Conservation (phyloP, 2,888 invertebrate species). For the Sepiola atlantica region DNA sequence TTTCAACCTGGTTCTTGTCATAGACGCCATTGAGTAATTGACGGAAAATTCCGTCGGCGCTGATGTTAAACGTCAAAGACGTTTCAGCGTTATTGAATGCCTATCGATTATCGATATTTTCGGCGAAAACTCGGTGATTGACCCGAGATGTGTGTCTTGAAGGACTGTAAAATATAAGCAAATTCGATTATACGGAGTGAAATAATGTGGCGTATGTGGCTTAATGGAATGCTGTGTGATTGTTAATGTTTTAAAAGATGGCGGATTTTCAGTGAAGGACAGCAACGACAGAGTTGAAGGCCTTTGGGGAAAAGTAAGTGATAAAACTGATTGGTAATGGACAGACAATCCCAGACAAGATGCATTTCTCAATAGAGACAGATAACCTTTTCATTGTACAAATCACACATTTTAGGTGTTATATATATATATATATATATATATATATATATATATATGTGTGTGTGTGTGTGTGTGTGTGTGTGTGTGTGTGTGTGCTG, state of each 20-base stretch:
- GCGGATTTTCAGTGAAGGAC: background rate
- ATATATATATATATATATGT: no score
- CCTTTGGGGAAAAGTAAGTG: background rate
- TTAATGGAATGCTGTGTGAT: background rate
- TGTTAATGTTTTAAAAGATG: background rate
- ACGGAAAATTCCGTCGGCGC: background rate
- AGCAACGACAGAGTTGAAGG: background rate
- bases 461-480: no score
- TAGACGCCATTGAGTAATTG: background rate
- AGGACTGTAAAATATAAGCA: background rate
- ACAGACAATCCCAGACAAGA: no score
- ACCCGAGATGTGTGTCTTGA: background rate
- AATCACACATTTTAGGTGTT: no score
- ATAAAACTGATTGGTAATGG: background rate
- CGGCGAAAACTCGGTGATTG: background rate
- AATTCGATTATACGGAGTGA: background rate
- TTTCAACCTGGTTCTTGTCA: background rate
- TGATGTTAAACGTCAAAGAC: conserved; percentile 1
- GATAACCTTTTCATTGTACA: no score
- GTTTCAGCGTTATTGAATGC: background rate
- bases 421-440: no score
- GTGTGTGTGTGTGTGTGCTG: no score
- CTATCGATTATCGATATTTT: background rate
- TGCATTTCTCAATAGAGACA: no score
- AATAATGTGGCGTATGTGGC: background rate